Evolutionary conservation across 92 coral and sea anemone genomes (phyloP), one percentile per base, ranked within the genome.

Genomic region (Parazoanthus swiftii): DNA sequence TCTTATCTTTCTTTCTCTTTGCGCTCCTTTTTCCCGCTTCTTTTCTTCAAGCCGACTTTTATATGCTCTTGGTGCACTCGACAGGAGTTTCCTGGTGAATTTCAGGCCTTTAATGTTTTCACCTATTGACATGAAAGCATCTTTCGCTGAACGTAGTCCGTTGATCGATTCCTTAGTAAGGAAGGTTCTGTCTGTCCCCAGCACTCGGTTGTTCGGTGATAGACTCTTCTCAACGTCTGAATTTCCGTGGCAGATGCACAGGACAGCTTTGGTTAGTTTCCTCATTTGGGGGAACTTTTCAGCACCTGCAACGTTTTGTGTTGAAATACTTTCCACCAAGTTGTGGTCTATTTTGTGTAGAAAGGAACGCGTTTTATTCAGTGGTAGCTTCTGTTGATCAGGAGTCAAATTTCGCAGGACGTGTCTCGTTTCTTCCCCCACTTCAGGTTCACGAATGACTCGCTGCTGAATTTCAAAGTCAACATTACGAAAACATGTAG

Each of bases 1-100:
- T 77, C 35, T 77, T 23, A 77, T 48, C 63, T 77, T 77, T 46
- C 25, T 46, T 77, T 46, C 63, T 77, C 36, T 77, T 76, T 42
- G 58, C 80, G 80, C 80, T 76, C 80, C 51, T 44, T 76, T 76
- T 76, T 76, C 80, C 80, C 29, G 80, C 80, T 76, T 76, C 80
- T 76, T 25, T 76, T 76, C 33, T 76, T 76, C 80, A 42, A 76
- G 80, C 23, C 80, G 80, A 38, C 80, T 76, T 76, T 76, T 76
- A 76, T 76, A 76, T 76, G 80, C 43, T 48, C 58, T 76, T 48
- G 80, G 80, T 76, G 80, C 54, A 76, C 80, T 76, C 10, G 80
- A 76, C 54, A 76, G 80, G 80, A 76, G 58, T 42, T 76, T 51
- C 80, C 38, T 76, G 79, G 54, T 38, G 80, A 76, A 76, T 76